Percentiles rank a stretch among this genome's conserved stretches.
Conservation (phyloP, 2,888 invertebrate genomes). For the Acronicta leporina region DNA sequence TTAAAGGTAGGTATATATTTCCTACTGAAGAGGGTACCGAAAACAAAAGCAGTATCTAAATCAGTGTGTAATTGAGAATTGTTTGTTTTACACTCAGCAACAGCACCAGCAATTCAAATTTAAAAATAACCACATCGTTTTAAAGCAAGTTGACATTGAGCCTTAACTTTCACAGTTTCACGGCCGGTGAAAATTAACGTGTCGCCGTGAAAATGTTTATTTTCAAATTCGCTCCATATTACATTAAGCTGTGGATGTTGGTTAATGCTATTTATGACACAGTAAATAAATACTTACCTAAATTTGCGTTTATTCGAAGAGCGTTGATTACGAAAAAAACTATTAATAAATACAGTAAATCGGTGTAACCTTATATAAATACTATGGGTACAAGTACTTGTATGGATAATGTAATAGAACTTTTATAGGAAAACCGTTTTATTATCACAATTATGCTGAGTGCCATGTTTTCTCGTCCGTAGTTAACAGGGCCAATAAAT, state of each 20-base stretch:
- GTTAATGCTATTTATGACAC: no score
- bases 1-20: slow-evolving; percentile 22
- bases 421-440: slow-evolving; percentile 29
- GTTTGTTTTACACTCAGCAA: slow-evolving; percentile 9
- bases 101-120: neutral
- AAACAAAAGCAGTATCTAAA: slow-evolving; percentile 27
- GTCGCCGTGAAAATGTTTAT: slow-evolving; percentile 13
- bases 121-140: slow-evolving; percentile 12
- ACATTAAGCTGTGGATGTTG: neutral
- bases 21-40: slow-evolving; percentile 11
- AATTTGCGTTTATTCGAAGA: neutral
- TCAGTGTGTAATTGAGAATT: slow-evolving; percentile 46
- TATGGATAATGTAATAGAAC: slow-evolving; percentile 13
- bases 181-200: neutral
- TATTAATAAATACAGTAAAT: neutral
- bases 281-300: no score
- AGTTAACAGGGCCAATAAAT: slow-evolving; percentile 23
- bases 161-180: slow-evolving; percentile 11
- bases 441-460: slow-evolving; percentile 38
- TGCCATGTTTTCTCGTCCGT: slow-evolving; percentile 22
- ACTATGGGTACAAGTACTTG: neutral
- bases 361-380: neutral
- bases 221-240: slow-evolving; percentile 18
- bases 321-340: neutral
- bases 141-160: slow-evolving; percentile 27